phyloP scores from a whole-genome alignment of 92 coral and sea anemone species.

The Epizoanthus stellaris region DNA sequence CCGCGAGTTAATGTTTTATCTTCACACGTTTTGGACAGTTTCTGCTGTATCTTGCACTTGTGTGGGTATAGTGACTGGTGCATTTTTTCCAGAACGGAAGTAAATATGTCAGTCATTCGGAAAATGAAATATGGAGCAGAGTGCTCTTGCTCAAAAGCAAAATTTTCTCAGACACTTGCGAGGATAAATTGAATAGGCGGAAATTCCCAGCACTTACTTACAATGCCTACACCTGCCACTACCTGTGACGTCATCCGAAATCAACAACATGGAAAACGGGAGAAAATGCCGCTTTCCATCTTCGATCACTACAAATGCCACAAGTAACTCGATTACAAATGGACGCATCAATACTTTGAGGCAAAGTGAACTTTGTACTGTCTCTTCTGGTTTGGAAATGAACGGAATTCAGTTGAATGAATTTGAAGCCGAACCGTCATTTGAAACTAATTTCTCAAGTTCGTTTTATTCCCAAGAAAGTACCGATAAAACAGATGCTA shows the following conservation, averaged over 20 bases:
- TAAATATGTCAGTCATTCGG: no score
- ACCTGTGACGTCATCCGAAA: conserved; percentile 22
- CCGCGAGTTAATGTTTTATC: no score
- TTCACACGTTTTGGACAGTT: no score
- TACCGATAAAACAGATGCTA: conserved; percentile 63
- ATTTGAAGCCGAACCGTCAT: background rate
- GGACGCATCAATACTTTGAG: conserved; percentile 1
- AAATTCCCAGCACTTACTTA: background rate
- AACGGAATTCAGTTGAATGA: conserved; percentile 29
- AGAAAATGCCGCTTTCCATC: background rate
- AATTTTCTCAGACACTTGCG: background rate
- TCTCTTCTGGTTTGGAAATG: background rate
- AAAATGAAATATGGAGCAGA: no score
- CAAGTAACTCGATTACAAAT: conserved; percentile 5
- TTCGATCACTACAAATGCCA: background rate
- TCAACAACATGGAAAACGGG: background rate
- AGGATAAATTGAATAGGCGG: conserved; percentile 15
- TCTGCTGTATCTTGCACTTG: no score
- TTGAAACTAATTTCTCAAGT: conserved; percentile 24
- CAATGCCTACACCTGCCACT: conserved; percentile 14
- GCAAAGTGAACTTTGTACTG: background rate
- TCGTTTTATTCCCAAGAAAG: conserved; percentile 36
- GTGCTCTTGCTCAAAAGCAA: background rate
- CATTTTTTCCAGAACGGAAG: no score
- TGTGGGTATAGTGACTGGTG: no score